Evolutionary conservation across 2,888 invertebrate genomes (phyloP).

Genomic region (Meloe dianella): DNA sequence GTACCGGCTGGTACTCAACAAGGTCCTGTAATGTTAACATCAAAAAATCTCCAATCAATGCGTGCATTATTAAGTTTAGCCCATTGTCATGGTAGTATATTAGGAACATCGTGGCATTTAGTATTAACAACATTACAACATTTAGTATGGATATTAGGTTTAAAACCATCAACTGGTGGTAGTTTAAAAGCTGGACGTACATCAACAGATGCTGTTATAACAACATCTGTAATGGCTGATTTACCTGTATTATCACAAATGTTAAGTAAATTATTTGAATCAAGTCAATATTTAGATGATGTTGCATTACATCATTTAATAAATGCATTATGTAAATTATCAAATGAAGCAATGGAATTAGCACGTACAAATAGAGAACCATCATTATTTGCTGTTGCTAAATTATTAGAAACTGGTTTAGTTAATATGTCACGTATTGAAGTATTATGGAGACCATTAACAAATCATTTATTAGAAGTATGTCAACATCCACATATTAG

Average conservation of each 20-base stretch:
- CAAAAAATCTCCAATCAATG: conserved; percentile 97
- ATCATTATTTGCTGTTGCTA: conserved; percentile 95
- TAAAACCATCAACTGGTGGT: conserved; percentile 94
- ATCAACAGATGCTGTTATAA: conserved; percentile 85
- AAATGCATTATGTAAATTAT: conserved; percentile 94
- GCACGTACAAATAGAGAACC: conserved; percentile 96
- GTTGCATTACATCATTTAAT: conserved; percentile 95
- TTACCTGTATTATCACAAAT: conserved; percentile 88
- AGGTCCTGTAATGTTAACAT: conserved; percentile 94
- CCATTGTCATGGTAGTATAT: conserved; percentile 88
- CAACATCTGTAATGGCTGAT: conserved; percentile 96
- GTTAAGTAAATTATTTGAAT: conserved; percentile 92
- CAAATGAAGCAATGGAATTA: conserved; percentile 95
- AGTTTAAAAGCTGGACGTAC: conserved; percentile 86
- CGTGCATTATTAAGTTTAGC: conserved; percentile 87
- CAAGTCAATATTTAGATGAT: conserved; percentile 91
- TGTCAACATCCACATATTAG: conserved; percentile 94
- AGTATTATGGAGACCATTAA: conserved; percentile 93
- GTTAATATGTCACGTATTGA: conserved; percentile 93
- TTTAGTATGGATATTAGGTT: conserved; percentile 92
- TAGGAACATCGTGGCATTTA: conserved; percentile 95
- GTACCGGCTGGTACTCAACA: conserved; percentile 82
- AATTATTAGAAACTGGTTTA: conserved; percentile 95
- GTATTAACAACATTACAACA: conserved; percentile 94
- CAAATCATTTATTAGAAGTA: conserved; percentile 94